Conservation (phyloP, 2,797 vertebrate species). For the Phoxinus dragarum region DNA sequence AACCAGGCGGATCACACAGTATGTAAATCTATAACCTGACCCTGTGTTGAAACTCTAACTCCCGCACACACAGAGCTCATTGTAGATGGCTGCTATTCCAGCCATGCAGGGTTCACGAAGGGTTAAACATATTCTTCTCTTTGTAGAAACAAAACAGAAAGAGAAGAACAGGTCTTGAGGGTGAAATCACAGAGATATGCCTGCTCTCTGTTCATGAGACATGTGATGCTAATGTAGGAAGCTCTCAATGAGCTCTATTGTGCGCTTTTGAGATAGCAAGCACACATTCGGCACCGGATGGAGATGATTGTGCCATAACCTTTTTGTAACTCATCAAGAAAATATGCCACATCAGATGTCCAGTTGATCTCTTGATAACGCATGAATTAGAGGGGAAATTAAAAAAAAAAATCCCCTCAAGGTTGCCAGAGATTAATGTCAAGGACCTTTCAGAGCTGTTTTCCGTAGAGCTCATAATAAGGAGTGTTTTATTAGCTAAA, state of each 20-base stretch:
- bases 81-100: constrained; percentile 17
- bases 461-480: constrained; percentile 2
- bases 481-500: constrained; percentile 19
- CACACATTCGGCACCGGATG: constrained; percentile 7
- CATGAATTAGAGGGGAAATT: constrained; percentile 35
- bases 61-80: constrained; percentile 2
- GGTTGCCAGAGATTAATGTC: constrained; percentile 37
- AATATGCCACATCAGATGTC: constrained; percentile 35
- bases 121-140: constrained; percentile 31
- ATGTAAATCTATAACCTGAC: constrained; percentile 26
- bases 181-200: constrained; percentile 3
- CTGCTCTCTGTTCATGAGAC: constrained; percentile 31
- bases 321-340: constrained; percentile 39
- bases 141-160: not conserved
- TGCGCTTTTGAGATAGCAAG: constrained; percentile 14
- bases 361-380: constrained; percentile 41
- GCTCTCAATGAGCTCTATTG: constrained; percentile 46
- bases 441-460: constrained; percentile 23
- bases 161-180: constrained; percentile 10
- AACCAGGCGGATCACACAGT: not conserved
- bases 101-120: constrained; percentile 7
- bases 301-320: constrained; percentile 24
- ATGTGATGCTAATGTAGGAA: constrained; percentile 50
- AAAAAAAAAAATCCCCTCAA: constrained; percentile 29
- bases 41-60: not conserved